phyloP scores from a whole-genome alignment of 2,113 vertebrate genomes.

The Plectropomus leopardus region DNA sequence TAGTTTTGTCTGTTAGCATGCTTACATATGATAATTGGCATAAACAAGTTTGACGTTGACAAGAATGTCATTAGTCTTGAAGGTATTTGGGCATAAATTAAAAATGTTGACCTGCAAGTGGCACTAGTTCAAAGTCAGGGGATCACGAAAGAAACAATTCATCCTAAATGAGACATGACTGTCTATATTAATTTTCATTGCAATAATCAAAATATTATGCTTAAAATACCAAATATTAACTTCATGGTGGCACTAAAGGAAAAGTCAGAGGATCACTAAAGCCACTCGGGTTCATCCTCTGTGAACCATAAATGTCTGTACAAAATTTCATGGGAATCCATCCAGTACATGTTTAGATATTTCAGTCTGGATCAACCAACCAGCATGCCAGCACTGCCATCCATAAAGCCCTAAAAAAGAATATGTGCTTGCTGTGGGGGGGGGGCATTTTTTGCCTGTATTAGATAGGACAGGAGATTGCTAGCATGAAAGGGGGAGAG shows the following conservation, averaged over 20 bases:
- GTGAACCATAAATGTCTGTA: neutral
- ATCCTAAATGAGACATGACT: neutral
- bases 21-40: neutral
- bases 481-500: no score
- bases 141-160: neutral
- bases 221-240: neutral
- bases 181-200: neutral
- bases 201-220: neutral
- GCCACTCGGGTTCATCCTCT: neutral
- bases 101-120: neutral
- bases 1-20: no score
- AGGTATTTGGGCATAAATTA: neutral
- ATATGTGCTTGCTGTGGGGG: no score
- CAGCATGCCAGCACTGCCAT: neutral
- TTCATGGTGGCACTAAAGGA: neutral
- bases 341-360: neutral
- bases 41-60: neutral
- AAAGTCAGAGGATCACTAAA: neutral
- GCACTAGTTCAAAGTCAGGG: neutral
- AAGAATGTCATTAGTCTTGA: neutral
- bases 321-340: neutral
- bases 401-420: no score
- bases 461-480: no score
- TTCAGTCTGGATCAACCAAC: constrained; percentile 3
- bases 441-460: no score